Evolutionary conservation across 2,888 invertebrate genomes (phyloP).

Genomic region (Mesodorylaimus sp.): DNA sequence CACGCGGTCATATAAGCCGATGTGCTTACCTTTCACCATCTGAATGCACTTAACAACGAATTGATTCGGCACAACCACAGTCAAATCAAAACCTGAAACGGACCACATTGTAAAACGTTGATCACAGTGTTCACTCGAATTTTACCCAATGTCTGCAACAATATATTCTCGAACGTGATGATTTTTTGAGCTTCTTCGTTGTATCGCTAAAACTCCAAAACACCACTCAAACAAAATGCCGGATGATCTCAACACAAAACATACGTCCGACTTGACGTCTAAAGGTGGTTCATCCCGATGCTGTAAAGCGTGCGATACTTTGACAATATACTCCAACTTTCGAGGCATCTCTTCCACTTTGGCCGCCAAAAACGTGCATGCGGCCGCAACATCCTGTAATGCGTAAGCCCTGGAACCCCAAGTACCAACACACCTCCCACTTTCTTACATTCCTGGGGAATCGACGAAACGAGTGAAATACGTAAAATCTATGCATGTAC

Average conservation of each 20-base stretch:
- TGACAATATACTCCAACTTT: slow-evolving; percentile 89
- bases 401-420: not conserved
- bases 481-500: slow-evolving; percentile 97
- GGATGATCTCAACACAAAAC: slow-evolving; percentile 2
- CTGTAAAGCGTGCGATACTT: slow-evolving; percentile 70
- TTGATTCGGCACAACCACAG: not conserved
- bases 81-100: too few relatives aligned
- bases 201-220: slow-evolving; percentile 38
- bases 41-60: not conserved
- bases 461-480: slow-evolving; percentile 86
- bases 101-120: too few relatives aligned
- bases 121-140: too few relatives aligned
- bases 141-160: slow-evolving; percentile 71
- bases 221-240: not conserved
- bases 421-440: not conserved
- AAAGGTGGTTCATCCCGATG: slow-evolving; percentile 38
- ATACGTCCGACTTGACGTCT: slow-evolving; percentile 54
- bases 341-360: slow-evolving; percentile 97
- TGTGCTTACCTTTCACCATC: not conserved
- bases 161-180: slow-evolving; percentile 85
- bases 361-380: slow-evolving; percentile 83
- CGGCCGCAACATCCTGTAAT: slow-evolving; percentile 59
- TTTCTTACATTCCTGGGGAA: slow-evolving; percentile 61
- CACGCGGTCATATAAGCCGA: not conserved
- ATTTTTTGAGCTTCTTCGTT: slow-evolving; percentile 67